Conservation (phyloP, 2,113 vertebrate genomes). For the Chascanopsetta lugubris region DNA sequence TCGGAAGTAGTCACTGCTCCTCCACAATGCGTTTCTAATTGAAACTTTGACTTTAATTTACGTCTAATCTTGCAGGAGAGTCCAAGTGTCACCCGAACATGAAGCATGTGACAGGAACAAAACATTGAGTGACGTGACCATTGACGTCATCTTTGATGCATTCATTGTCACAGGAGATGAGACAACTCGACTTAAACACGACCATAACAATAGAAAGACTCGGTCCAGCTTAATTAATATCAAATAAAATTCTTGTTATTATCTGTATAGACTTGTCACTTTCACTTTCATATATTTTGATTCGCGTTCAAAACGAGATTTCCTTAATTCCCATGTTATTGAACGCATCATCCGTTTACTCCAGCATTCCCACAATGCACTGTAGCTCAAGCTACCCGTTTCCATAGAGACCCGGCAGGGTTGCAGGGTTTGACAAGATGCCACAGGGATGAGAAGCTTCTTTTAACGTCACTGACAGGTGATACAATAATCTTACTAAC, state of each 20-base stretch:
- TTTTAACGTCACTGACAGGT: not conserved
- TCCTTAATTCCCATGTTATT: rapidly evolving
- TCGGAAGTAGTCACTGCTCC: not conserved
- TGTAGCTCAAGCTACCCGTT: conserved; percentile 46
- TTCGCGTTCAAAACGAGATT: no score
- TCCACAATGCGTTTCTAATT: no score
- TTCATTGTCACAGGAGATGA: conserved; percentile 1
- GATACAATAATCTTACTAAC: not conserved
- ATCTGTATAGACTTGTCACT: no score
- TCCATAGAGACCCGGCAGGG: conserved; percentile 76
- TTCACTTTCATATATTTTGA: no score
- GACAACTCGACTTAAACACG: not conserved
- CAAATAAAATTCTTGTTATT: no score
- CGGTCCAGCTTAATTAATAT: no score
- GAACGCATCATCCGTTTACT: rapidly evolving
- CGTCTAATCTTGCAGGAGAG: not conserved
- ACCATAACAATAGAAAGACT: no score
- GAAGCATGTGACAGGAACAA: conserved; percentile 22
- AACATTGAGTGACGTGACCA: conserved; percentile 64
- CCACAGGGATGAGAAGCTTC: conserved; percentile 4
- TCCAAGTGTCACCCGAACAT: not conserved
- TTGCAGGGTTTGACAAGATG: conserved; percentile 7
- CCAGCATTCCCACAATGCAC: conserved; percentile 57
- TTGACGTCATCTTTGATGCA: not conserved
- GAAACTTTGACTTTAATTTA: no score